A percentile compares a stretch with the other conserved stretches of the same genome.
These are phyloP conservation scores for Poecilia latipinna DNA, from an alignment of 2,113 vertebrate genomes.

Conservation along the genomic window DNA sequence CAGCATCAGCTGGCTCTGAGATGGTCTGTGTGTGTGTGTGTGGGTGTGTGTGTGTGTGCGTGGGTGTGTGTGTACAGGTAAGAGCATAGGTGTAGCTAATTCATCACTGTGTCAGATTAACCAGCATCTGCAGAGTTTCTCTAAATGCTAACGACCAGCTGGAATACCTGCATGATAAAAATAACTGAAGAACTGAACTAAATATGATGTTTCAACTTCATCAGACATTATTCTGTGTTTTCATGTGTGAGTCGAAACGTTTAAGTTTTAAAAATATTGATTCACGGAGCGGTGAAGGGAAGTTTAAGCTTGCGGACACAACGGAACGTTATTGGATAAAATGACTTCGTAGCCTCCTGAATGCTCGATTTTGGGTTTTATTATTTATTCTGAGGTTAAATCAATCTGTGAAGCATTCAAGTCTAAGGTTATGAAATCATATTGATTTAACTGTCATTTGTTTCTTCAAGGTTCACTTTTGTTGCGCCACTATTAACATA, in stretches of 20 bases:
- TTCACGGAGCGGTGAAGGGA: no score
- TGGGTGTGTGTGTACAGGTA: neutral
- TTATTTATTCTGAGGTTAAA: neutral
- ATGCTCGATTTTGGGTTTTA: neutral
- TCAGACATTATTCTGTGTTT: neutral
- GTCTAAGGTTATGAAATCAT: neutral
- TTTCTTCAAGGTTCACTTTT: neutral
- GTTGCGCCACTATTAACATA: no score
- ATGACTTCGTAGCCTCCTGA: neutral
- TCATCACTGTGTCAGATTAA: constrained; percentile 63
- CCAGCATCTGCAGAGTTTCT: constrained; percentile 57
- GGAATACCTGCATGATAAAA: constrained; percentile 2
- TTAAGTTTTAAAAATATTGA: neutral
- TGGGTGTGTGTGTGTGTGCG: constrained; percentile 8
- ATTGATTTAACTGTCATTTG: no score
- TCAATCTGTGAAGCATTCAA: neutral
- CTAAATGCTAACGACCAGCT: constrained; percentile 46
- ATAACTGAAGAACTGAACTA: neutral
- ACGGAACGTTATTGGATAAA: neutral
- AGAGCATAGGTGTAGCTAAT: constrained; percentile 49
- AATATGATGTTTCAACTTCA: neutral
- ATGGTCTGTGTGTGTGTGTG: neutral
- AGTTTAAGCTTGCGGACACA: no score
- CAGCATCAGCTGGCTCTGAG: constrained; percentile 63
- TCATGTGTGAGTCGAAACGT: neutral